phyloP scores from a whole-genome alignment of 2,888 invertebrate genomes.

The Xanthostigma xanthostigma region DNA sequence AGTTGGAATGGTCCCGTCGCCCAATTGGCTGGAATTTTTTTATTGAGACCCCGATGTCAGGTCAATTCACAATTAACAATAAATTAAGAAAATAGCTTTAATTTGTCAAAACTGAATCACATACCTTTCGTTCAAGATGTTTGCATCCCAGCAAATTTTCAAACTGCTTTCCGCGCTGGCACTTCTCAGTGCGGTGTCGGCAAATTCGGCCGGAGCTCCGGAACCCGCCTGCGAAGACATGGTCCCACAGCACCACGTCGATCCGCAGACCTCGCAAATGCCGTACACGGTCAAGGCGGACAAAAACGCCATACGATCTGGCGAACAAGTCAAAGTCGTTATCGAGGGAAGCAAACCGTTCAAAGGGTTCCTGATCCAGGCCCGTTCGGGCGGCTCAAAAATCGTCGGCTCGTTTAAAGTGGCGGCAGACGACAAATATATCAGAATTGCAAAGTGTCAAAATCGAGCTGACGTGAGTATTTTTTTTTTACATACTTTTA shows the following conservation, averaged over 20 bases:
- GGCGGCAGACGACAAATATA: constrained; percentile 31
- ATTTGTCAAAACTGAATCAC: too few relatives aligned
- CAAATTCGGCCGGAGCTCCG: constrained; percentile 50
- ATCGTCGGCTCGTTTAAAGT: constrained; percentile 49
- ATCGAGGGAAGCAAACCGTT: constrained; percentile 39
- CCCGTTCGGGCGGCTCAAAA: constrained; percentile 38
- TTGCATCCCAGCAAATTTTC: background rate
- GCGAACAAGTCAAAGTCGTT: constrained; percentile 36
- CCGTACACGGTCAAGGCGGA: constrained; percentile 36
- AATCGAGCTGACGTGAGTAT: constrained; percentile 35
- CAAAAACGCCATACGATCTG: constrained; percentile 24
- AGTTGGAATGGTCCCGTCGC: too few relatives aligned
- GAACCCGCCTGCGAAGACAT: constrained; percentile 45
- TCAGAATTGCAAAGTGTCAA: constrained; percentile 37
- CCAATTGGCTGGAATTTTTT: too few relatives aligned
- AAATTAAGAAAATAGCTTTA: too few relatives aligned
- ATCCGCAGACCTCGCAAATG: constrained; percentile 35
- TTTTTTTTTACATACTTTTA: too few relatives aligned
- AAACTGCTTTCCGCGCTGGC: constrained; percentile 10
- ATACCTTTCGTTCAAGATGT: too few relatives aligned
- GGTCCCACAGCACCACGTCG: constrained; percentile 48
- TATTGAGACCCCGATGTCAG: too few relatives aligned
- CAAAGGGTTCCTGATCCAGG: constrained; percentile 52
- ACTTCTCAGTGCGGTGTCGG: constrained; percentile 18
- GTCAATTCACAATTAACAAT: too few relatives aligned